Base-by-base conservation (phyloP, 1,140 invertebrate genomes). In the Melipona quadrifasciata region DNA sequence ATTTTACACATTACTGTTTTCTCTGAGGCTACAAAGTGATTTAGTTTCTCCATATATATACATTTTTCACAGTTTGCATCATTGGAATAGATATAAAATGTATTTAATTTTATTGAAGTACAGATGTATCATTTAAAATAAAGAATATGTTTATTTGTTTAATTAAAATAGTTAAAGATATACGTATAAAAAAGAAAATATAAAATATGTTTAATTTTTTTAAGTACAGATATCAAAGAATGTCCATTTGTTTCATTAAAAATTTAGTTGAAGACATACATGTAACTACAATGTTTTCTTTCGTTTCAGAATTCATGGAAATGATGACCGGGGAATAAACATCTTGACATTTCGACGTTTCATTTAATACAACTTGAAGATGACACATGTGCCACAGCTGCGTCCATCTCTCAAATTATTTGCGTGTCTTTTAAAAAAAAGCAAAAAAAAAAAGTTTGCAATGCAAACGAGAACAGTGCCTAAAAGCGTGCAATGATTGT, bases 321-420 rank as follows among this genome's bases (percentile, higher is more conserved):
- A 98, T 98, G 98, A 98, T 98, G 98, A 98, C 98, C 85, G 98
- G 98, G 94, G 97, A 98, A 96, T 97, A 97, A 96, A 93, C 86
- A 79, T 70, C 27, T 10, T 68, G 53, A 61, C 57, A 61, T 79
- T 53, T 83, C 55, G 67, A 47, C 82, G 75, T 58, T 51, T 47
- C 39, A 65, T 53, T 47, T 47, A 47, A 47, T 82, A 61, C 81
- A 55, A 82, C 31, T 47, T 78, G 80, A 87, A 90, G 80, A 84
- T 82, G 72, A 81, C 86, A 72, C 53, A 79, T 82, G 78, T 87
- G 74, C 80, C 80, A 83, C 84, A 79, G 34, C 71, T 74, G 72
- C 76, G 39, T 65, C 64, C 24, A 81, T 80, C n/a, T 76, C 64
- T 80, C 53, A 84, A 89, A 86, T 90, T 73, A 76, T 87, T 61